Evolutionary conservation across 2,113 vertebrate species (phyloP), one percentile per base, ranked within the genome.

Genomic region (Spilogale gracilis): DNA sequence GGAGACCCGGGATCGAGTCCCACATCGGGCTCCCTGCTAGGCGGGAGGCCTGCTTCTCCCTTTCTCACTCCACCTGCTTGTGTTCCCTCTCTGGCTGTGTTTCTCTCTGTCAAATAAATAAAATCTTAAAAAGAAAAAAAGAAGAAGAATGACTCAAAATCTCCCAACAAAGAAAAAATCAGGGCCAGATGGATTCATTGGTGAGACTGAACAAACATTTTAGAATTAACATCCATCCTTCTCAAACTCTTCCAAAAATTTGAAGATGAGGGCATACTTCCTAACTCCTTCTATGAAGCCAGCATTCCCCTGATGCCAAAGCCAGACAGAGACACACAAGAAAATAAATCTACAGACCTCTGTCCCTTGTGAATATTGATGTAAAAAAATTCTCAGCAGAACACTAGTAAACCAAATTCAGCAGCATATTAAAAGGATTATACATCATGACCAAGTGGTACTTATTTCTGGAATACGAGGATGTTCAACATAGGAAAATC

Each of bases 361-460:
- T 65, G 48, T 73, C 14, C 48, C 23, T 94, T 76, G 52, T 79
- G 43, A 78, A 82, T 83, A 89, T 54, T 83, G 32, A 71, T 78
- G 21, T 86, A 16, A 76, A 76, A 83, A 87, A 88, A 23, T 43
- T 92, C 78, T 84, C 11, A 86, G 58, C 7, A 88, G 84, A 74
- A 91, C 50, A 58, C 56, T 43, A 79, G n/a, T 17, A 88, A 83
- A 58, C 21, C 14, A 61, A 94, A 90, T 84, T 92, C 48, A 88
- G 56, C n/a, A 91, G 56, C 82, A 74, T 91, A 69, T 96, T 88
- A 60, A 97, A 87, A 84, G 48, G 18, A 81, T 90, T 87, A 63
- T 30, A 86, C 1, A 30, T 7, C 67, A 52, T 3, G 4, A 25
- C 27, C 27, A 89, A 58, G 38, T 56, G 56, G 63, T 45, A 69